Evolutionary conservation across 2,113 vertebrate genomes (phyloP).

Genomic region (Vulpes lagopus): DNA sequence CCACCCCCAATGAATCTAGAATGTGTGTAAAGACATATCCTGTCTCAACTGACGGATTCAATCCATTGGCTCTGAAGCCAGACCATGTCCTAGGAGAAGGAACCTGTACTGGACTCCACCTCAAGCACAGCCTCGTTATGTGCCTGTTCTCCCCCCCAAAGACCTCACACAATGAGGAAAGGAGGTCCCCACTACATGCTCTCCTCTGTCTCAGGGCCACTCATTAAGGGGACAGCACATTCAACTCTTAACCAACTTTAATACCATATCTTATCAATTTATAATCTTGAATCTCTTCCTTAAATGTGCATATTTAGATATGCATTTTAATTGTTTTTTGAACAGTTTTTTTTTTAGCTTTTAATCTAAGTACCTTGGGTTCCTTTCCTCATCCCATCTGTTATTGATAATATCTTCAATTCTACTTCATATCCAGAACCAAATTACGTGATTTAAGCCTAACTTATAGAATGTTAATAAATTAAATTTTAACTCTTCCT

Average conservation of each 20-base stretch:
- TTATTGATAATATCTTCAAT: neutral
- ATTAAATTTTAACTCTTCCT: neutral
- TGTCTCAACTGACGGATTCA: neutral
- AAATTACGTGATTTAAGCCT: neutral
- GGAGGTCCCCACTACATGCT: neutral
- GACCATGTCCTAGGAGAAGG: neutral
- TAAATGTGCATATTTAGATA: neutral
- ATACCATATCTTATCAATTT: neutral
- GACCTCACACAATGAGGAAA: rapidly evolving
- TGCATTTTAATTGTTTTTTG: neutral
- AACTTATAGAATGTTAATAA: neutral
- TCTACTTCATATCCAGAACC: neutral
- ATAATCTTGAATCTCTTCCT: neutral
- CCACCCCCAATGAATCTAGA: neutral
- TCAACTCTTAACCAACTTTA: neutral
- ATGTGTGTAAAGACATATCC: neutral
- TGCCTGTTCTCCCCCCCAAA: neutral
- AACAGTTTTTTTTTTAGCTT: neutral
- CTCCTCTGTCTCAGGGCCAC: neutral
- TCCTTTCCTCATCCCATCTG: neutral
- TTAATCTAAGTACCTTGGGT: neutral
- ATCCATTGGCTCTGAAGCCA: no score
- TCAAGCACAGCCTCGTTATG: rapidly evolving
- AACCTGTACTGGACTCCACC: neutral
- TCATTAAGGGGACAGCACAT: neutral